phyloP scores from a whole-genome alignment of 2,888 invertebrate genomes.

The Diaphora mendica region DNA sequence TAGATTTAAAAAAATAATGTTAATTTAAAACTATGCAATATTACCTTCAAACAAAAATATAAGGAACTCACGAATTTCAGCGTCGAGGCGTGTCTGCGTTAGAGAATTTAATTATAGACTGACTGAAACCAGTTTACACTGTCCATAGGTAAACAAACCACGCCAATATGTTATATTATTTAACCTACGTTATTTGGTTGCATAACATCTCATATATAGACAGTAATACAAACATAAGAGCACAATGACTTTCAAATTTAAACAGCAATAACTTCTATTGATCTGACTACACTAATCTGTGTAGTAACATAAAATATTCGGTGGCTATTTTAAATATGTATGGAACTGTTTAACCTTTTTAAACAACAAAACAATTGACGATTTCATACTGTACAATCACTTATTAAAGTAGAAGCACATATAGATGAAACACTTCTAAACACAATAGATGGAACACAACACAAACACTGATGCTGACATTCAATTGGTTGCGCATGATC shows the following conservation, averaged over 20 bases:
- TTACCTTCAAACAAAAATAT: background rate
- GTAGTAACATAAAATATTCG: too few relatives aligned
- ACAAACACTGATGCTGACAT: too few relatives aligned
- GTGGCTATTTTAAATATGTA: too few relatives aligned
- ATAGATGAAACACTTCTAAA: too few relatives aligned
- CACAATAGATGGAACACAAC: too few relatives aligned
- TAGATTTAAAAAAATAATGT: background rate
- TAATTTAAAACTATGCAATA: background rate
- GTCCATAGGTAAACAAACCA: conserved; percentile 2
- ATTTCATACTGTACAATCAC: too few relatives aligned
- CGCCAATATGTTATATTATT: background rate
- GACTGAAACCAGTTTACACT: conserved; percentile 4
- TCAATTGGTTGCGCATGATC: too few relatives aligned
- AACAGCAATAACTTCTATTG: too few relatives aligned
- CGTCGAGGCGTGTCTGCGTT: background rate
- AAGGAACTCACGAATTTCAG: background rate
- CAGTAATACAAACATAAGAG: background rate
- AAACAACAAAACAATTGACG: too few relatives aligned
- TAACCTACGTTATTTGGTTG: background rate
- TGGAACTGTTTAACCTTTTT: too few relatives aligned
- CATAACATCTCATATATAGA: conserved; percentile 1
- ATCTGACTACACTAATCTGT: too few relatives aligned
- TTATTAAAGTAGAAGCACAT: too few relatives aligned
- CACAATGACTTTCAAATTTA: background rate
- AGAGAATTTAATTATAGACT: conserved; percentile 4